Percentiles rank a stretch among this genome's conserved stretches.
Conservation (phyloP, 2,113 vertebrate genomes). For the Chinchilla lanigera region DNA sequence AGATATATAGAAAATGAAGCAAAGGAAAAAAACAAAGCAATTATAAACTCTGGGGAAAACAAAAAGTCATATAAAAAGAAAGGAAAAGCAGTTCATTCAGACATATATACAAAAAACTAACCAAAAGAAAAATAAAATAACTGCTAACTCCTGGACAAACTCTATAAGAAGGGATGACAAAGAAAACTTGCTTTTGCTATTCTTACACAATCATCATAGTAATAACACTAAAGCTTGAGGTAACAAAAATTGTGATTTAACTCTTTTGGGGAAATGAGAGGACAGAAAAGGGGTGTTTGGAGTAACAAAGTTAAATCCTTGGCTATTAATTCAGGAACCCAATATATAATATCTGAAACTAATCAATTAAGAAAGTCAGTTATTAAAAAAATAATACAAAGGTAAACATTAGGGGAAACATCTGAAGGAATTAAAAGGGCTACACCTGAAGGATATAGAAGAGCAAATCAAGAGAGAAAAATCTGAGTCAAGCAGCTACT, state of each 20-base stretch:
- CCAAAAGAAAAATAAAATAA: constrained; percentile 27
- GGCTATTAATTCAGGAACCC: background rate
- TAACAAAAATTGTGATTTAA: constrained; percentile 45
- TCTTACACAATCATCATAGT: constrained; percentile 4
- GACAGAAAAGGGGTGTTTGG: background rate
- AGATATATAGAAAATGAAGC: background rate
- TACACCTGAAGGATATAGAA: background rate
- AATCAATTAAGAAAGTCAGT: background rate
- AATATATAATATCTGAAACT: background rate
- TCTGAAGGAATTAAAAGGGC: background rate
- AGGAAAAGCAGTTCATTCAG: background rate
- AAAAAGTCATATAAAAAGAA: constrained; percentile 12
- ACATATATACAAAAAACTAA: background rate
- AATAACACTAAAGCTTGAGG: background rate
- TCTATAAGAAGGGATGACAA: background rate
- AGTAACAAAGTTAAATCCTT: background rate
- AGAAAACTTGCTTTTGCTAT: background rate
- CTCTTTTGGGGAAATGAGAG: background rate
- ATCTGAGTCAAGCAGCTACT: background rate
- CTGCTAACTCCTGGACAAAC: constrained; percentile 27
- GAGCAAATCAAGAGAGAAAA: background rate
- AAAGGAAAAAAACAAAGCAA: constrained; percentile 12
- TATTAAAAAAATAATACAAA: background rate
- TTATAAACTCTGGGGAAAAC: background rate
- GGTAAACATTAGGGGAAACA: background rate